Conservation (phyloP, 2,113 vertebrate species). For the Oryctolagus cuniculus region DNA sequence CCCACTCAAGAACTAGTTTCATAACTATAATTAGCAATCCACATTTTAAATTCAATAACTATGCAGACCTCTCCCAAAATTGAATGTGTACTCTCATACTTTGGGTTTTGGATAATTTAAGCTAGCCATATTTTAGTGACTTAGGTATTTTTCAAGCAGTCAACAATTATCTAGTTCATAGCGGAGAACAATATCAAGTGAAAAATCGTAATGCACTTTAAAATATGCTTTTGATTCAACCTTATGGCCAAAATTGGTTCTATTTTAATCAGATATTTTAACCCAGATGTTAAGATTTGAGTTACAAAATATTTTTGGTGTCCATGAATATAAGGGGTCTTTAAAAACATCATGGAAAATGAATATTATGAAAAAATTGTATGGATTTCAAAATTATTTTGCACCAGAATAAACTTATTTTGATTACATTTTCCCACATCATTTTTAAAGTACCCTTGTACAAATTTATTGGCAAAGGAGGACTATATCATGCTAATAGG, state of each 20-base stretch:
- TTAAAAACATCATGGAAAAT: too few species aligned
- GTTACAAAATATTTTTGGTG: too few species aligned
- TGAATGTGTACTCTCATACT: constrained; percentile 2
- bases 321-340: too few species aligned
- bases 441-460: neutral
- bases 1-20: constrained; percentile 12
- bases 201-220: constrained; percentile 53
- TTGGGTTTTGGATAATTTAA: constrained; percentile 49
- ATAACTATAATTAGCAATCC: constrained; percentile 10
- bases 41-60: constrained; percentile 56
- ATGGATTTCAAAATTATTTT: too few species aligned
- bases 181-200: constrained; percentile 53
- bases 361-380: too few species aligned
- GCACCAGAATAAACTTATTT: too few species aligned
- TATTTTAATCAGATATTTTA: constrained; percentile 60
- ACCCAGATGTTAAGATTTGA: constrained; percentile 24
- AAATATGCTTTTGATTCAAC: constrained; percentile 79
- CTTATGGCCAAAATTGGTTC: constrained; percentile 74
- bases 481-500: neutral
- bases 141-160: constrained; percentile 39
- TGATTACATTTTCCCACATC: too few species aligned
- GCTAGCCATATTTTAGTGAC: neutral
- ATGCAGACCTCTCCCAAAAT: neutral
- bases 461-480: neutral
- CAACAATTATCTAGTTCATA: constrained; percentile 65